Evolutionary conservation across 2,888 invertebrate species (phyloP).

Genomic region (Drosophila nigricruria): DNA sequence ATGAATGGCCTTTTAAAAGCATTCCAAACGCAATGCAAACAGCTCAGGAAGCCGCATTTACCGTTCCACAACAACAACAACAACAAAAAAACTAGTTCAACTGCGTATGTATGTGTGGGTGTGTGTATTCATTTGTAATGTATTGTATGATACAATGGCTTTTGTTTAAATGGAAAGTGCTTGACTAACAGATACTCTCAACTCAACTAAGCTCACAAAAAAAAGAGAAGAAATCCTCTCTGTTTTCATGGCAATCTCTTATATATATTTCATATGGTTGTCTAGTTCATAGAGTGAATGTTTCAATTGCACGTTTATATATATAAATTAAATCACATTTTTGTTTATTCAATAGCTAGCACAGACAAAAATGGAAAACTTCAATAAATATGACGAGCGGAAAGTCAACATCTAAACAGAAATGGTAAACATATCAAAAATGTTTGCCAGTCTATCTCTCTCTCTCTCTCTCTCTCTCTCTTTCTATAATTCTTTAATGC

Average conservation of each 20-base stretch:
- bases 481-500: constrained; percentile 8
- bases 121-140: constrained; percentile 1
- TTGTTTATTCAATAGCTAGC: not conserved
- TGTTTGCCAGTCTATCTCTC: constrained; percentile 5
- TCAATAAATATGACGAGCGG: not conserved
- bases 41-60: constrained; percentile 53
- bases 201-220: not conserved
- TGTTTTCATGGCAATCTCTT: not conserved
- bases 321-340: not conserved
- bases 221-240: too few relatives aligned
- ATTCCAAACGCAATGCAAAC: constrained; percentile 62
- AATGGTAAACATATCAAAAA: not conserved
- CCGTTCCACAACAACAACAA: constrained; percentile 22
- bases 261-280: too few relatives aligned
- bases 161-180: not conserved
- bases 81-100: constrained; percentile 28
- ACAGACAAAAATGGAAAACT: not conserved
- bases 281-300: not conserved
- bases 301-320: not conserved
- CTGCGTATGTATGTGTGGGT: not conserved
- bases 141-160: not conserved
- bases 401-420: constrained; percentile 11
- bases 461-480: not conserved
- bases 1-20: constrained; percentile 75
- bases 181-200: constrained; percentile 4